Conservation (phyloP, 2,113 vertebrate genomes). For the sheep (Ovis aries) region DNA sequence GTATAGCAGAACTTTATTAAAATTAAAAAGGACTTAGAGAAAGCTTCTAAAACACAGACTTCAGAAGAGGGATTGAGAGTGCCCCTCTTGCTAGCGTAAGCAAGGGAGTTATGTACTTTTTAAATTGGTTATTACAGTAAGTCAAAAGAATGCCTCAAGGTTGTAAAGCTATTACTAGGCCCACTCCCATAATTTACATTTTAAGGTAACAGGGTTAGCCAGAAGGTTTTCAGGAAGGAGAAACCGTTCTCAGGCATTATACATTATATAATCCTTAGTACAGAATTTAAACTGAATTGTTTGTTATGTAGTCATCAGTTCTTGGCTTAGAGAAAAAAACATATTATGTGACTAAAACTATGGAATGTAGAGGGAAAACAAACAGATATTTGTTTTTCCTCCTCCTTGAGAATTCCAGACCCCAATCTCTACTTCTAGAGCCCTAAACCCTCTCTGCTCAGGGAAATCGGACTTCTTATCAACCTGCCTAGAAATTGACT, state of each 20-base stretch:
- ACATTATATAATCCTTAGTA: not conserved
- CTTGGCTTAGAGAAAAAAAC: not conserved
- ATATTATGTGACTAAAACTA: not conserved
- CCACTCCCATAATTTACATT: not conserved
- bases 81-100: not conserved
- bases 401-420: not conserved
- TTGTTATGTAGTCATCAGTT: not conserved
- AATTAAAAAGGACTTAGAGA: not conserved
- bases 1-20: not conserved
- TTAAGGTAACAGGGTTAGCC: not conserved
- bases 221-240: not conserved
- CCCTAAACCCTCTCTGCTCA: not conserved
- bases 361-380: rapidly evolving
- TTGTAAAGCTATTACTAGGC: not conserved
- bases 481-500: not conserved
- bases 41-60: not conserved
- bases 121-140: not conserved
- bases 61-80: not conserved
- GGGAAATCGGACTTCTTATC: not conserved
- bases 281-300: not conserved
- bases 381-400: not conserved
- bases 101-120: not conserved
- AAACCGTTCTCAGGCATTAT: not conserved
- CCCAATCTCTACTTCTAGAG: not conserved
- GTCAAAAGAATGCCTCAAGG: not conserved